Evolutionary conservation across 1,140 invertebrate genomes (phyloP).

Genomic region (Heterodera carotae): DNA sequence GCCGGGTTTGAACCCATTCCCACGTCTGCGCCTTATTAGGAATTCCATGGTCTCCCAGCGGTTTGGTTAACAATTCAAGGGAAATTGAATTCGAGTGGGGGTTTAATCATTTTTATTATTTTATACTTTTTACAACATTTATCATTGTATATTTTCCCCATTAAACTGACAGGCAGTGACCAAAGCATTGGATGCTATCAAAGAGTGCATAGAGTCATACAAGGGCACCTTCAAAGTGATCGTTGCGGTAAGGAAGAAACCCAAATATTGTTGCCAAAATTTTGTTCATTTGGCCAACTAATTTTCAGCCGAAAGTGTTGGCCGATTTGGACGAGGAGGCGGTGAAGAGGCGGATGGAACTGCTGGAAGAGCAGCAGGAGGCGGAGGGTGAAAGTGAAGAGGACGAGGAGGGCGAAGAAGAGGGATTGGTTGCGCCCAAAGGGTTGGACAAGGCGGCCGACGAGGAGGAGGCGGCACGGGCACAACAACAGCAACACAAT

Average conservation of each 20-base stretch:
- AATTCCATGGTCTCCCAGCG: too few relatives aligned
- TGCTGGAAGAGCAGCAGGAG: slow-evolving; percentile 72
- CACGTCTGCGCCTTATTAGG: too few relatives aligned
- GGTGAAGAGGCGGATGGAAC: slow-evolving; percentile 86
- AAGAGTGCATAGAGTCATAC: slow-evolving; percentile 77
- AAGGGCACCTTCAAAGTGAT: slow-evolving; percentile 92
- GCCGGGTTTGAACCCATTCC: too few relatives aligned
- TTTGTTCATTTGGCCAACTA: slow-evolving; percentile 24
- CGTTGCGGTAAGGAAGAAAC: slow-evolving; percentile 77
- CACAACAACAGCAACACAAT: slow-evolving; percentile 11
- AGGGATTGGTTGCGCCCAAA: slow-evolving; percentile 62
- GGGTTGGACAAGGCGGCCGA: slow-evolving; percentile 61
- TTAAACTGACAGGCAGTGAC: slow-evolving; percentile 70
- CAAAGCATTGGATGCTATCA: slow-evolving; percentile 83
- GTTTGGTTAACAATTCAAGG: too few relatives aligned
- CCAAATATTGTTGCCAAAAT: neutral
- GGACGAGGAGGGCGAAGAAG: slow-evolving; percentile 71
- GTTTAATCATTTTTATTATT: too few relatives aligned
- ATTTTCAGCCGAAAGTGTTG: slow-evolving; percentile 86
- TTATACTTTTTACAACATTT: too few relatives aligned
- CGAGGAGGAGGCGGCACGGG: slow-evolving; percentile 46
- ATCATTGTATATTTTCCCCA: too few relatives aligned
- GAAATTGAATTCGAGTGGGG: too few relatives aligned
- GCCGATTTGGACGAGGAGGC: slow-evolving; percentile 96
- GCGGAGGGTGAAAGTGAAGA: slow-evolving; percentile 73